Evolutionary conservation across 2,888 invertebrate species (phyloP), one percentile per base, ranked within the genome.

Genomic region (Torymus tubicola): DNA sequence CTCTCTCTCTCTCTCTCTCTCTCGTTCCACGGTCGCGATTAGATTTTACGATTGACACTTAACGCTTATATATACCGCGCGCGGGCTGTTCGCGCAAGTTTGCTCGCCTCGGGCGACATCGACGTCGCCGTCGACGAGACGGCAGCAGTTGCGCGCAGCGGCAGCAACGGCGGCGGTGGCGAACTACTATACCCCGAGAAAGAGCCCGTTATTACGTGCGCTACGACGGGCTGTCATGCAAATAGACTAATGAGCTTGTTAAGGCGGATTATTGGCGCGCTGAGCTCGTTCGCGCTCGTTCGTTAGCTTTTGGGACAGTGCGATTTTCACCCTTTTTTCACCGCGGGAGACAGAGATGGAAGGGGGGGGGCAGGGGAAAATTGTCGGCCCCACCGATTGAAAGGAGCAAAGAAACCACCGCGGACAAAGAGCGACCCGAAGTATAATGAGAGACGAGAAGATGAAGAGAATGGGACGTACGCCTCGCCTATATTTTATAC

Each of bases 171-270:
- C n/a, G 8, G 18, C 70, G 52, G 60, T 57, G 52, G 60, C 72
- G 53, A 63, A 58, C 50, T 18, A 16, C 65, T 13, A 18, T 69
- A 53, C 21, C 52, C 63, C 14, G 8, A 16, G 42, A 31, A 31
- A 57, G 57, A 64, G 52, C 14, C 73, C 63, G 79, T 55, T 69
- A 80, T 80, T 74, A 75, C 71, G 52, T 42, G 42, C 63, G 55
- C 70, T 13, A 53, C 63, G 68, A 63, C 55, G 57, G 50, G 82
- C 85, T 86, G 85, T 86, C 87, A 87, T 86, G 86, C 85, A 86
- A 86, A 87, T 87, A 87, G 87, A 87, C 87, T 87, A 87, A 87
- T 86, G 88, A 87, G 87, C 86, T 87, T 86, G 87, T 87, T 87
- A 87, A 87, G 84, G 80, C 82, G 84, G 85, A 76, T 80, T 80